Percentiles rank a stretch among this genome's conserved stretches.
Conservation (phyloP, 2,888 invertebrate genomes). For the Pterostichus niger region DNA sequence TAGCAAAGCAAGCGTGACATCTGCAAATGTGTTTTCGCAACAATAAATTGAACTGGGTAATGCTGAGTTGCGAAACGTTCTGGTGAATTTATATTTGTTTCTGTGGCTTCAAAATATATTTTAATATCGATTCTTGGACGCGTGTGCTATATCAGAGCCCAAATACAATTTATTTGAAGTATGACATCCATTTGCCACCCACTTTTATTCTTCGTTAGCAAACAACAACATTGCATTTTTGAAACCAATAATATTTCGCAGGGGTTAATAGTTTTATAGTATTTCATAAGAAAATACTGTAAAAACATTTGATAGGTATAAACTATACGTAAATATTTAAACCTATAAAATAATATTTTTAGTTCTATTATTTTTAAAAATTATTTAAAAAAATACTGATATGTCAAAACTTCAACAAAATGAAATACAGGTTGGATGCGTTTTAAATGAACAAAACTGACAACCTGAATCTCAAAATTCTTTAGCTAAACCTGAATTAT, state of each 20-base stretch:
- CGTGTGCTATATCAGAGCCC: slow-evolving; percentile 1
- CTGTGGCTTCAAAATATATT: slow-evolving; percentile 22
- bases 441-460: too few species aligned
- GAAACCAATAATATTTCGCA: not conserved
- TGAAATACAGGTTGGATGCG: too few species aligned
- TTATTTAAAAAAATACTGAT: too few species aligned
- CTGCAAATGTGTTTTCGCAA: slow-evolving; percentile 22
- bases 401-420: too few species aligned
- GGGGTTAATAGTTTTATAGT: too few species aligned
- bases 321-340: too few species aligned
- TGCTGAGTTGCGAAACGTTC: slow-evolving; percentile 7
- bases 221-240: not conserved
- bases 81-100: slow-evolving; percentile 13
- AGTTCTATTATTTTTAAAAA: too few species aligned
- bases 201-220: not conserved
- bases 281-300: too few species aligned
- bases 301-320: too few species aligned
- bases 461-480: too few species aligned
- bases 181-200: slow-evolving; percentile 12
- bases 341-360: too few species aligned
- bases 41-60: slow-evolving; percentile 37
- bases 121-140: slow-evolving; percentile 32
- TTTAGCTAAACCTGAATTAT: too few species aligned
- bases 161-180: slow-evolving; percentile 16
- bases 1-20: slow-evolving; percentile 1